phyloP scores from a whole-genome alignment of 2,113 vertebrate genomes.

The Callipepla squamata region DNA sequence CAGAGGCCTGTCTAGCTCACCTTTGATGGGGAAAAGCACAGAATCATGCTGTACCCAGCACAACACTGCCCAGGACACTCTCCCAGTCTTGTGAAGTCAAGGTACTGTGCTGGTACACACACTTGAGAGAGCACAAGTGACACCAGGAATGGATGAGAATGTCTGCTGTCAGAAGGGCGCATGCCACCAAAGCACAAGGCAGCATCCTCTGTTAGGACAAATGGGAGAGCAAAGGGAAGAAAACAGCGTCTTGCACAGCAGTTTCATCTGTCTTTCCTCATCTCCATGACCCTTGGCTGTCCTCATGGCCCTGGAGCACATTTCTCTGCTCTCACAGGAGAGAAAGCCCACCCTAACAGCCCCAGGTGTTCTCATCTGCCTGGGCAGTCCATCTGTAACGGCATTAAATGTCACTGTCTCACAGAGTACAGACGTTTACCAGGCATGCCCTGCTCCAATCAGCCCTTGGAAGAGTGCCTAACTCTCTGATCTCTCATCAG shows the following conservation, averaged over 20 bases:
- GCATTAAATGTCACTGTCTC: neutral
- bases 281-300: neutral
- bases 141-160: neutral
- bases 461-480: neutral
- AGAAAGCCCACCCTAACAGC: neutral
- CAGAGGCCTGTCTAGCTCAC: neutral
- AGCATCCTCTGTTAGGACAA: neutral
- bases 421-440: neutral
- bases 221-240: neutral
- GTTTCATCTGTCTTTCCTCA: neutral
- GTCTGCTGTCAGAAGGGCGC: rapidly evolving
- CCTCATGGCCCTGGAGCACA: neutral
- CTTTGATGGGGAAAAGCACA: neutral
- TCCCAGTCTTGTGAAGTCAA: neutral
- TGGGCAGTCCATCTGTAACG: neutral
- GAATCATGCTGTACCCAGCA: rapidly evolving
- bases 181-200: neutral
- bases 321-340: neutral
- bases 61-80: rapidly evolving
- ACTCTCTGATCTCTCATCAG: neutral
- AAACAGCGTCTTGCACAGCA: neutral
- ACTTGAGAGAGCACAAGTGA: neutral
- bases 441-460: neutral
- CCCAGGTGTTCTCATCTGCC: neutral
- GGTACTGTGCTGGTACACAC: neutral